Conservation (phyloP, 1,140 invertebrate genomes). For the Yoshiicerus persimilis region DNA sequence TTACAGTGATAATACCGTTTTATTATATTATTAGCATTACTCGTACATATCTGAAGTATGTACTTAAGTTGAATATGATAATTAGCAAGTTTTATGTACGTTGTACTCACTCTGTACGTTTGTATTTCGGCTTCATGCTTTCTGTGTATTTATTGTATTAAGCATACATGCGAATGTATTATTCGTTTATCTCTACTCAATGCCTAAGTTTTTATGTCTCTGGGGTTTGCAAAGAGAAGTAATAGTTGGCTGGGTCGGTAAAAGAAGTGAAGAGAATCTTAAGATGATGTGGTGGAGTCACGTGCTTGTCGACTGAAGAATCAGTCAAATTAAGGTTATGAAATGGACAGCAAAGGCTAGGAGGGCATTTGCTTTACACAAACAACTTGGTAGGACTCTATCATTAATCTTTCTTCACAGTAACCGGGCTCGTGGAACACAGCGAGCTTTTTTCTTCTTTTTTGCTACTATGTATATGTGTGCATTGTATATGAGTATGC, state of each 20-base stretch:
- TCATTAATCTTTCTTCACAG: conserved; percentile 13
- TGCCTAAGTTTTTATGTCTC: background rate
- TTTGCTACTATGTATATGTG: background rate
- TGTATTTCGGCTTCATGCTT: background rate
- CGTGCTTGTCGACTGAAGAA: conserved; percentile 18
- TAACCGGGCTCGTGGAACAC: conserved; percentile 9
- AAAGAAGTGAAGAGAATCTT: background rate
- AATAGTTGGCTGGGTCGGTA: background rate
- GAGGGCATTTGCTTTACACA: conserved; percentile 19
- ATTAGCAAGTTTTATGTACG: background rate
- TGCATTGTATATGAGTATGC: background rate
- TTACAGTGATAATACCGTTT: background rate
- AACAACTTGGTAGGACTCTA: conserved; percentile 12
- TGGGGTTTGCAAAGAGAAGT: background rate
- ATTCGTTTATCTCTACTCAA: background rate
- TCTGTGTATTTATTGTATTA: no score
- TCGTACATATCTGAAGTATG: background rate
- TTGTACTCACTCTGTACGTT: background rate
- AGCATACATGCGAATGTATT: background rate
- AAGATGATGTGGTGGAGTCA: background rate
- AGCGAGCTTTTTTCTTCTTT: background rate
- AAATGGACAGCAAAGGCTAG: conserved; percentile 21
- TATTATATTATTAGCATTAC: background rate
- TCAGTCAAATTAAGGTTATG: conserved; percentile 22
- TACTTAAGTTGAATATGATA: background rate